Base-by-base conservation (phyloP, 2,888 invertebrate genomes). In the Drosophila peninsularis region DNA sequence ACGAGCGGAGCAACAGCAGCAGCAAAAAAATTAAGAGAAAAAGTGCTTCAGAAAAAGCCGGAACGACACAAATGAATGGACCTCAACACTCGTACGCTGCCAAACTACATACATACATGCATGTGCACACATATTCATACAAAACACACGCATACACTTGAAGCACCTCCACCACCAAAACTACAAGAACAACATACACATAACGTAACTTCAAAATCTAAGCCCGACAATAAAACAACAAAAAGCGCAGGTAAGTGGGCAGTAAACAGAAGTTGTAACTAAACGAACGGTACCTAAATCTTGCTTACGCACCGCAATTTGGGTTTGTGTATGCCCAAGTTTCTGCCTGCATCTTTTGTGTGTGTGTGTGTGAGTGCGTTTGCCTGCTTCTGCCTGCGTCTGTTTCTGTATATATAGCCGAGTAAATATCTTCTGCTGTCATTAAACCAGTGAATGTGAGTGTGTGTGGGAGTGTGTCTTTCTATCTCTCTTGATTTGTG, bases 11-110 rank as follows among this genome's bases (percentile, higher is more conserved):
- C 30, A 30, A 30, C 47, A 5, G 27, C 7, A 30, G 7, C 27
- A 30, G 27, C 27, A 19, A 36, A 52, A 52, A n/a, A 52, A 10
- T 9, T 1, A 36, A 21, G 24, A 62, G 56, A 72, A 50, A 64
- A 62, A 77, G 61, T 67, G 61, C 52, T 58, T 57, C 36, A 49
- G 24, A 60, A 55, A 65, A 67, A 49, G 72, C 71, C 66, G 77
- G 55, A 81, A 64, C 71, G 72, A 72, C 50, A 68, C 74, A 73
- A 69, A 84, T 83, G 88, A 83, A 85, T 85, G 88, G 70, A 74
- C 61, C 65, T 57, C 69, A 64, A 64, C 47, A 72, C 55, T 64
- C 55, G 56, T 55, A 65, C 61, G 71, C 78, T 83, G 75, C 81
- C 84, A 82, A 84, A 78, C 62, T 73, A 56, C 69, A 82, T 68